Evolutionary conservation across 1,140 invertebrate genomes (phyloP).

Genomic region (Bombus pascuorum): DNA sequence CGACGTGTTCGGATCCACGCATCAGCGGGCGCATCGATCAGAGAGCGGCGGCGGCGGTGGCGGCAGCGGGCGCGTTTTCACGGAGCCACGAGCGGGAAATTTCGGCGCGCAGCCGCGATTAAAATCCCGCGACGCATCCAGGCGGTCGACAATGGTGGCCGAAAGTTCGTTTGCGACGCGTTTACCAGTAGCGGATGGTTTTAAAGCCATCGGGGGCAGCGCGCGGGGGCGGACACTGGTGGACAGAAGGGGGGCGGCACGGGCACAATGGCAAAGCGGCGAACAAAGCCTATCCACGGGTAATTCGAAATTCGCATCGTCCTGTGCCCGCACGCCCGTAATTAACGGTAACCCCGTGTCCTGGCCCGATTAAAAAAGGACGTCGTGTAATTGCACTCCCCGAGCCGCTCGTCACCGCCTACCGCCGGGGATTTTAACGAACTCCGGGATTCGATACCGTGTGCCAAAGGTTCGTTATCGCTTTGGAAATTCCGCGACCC

Average conservation of each 20-base stretch:
- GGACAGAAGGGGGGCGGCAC: constrained; percentile 31
- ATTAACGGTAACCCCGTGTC: constrained; percentile 69
- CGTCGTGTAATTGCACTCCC: constrained; percentile 57
- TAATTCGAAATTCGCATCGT: constrained; percentile 70
- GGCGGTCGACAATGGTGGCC: constrained; percentile 58
- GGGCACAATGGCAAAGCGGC: constrained; percentile 64
- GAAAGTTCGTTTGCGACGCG: constrained; percentile 67
- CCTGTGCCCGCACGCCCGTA: constrained; percentile 60
- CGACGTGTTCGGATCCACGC: constrained; percentile 14
- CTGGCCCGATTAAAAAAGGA: constrained; percentile 62
- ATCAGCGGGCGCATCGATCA: constrained; percentile 39
- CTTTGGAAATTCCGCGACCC: constrained; percentile 8
- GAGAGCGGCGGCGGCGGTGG: not conserved
- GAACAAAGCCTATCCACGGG: constrained; percentile 70
- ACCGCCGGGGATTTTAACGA: constrained; percentile 52
- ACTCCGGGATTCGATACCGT: constrained; percentile 32
- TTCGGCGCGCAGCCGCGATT: constrained; percentile 53
- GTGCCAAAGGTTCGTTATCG: constrained; percentile 46
- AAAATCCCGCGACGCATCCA: constrained; percentile 61
- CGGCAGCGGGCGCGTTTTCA: constrained; percentile 7
- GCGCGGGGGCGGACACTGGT: constrained; percentile 21
- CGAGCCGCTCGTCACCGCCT: constrained; percentile 7
- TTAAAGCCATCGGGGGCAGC: constrained; percentile 55
- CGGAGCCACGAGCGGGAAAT: constrained; percentile 34
- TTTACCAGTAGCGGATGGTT: constrained; percentile 64